Conservation (phyloP, 2,888 invertebrate species). For the Smittia aterrima region DNA sequence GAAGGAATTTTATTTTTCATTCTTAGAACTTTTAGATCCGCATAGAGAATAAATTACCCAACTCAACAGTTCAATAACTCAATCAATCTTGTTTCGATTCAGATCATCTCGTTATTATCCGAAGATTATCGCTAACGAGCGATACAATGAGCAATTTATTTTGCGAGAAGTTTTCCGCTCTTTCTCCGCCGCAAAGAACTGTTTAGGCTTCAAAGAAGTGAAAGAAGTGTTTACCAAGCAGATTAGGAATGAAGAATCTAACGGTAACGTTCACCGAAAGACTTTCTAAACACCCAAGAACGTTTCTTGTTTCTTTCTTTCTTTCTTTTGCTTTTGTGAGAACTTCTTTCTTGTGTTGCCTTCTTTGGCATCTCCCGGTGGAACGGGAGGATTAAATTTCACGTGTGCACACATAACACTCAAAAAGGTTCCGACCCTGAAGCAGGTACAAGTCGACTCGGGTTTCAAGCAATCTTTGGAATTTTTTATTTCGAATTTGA, state of each 20-base stretch:
- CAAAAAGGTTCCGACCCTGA: neutral
- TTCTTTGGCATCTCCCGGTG: neutral
- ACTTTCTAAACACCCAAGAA: constrained; percentile 16
- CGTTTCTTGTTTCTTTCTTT: constrained; percentile 1
- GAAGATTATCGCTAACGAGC: neutral
- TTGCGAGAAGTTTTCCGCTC: neutral
- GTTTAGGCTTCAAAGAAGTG: constrained; percentile 1
- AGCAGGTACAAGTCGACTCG: constrained; percentile 6
- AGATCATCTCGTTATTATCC: constrained; percentile 11
- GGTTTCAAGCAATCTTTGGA: neutral
- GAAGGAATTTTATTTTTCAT: neutral
- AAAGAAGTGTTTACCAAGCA: neutral
- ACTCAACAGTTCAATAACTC: neutral
- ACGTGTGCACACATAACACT: constrained; percentile 20
- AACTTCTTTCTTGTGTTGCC: neutral
- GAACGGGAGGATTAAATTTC: constrained; percentile 22
- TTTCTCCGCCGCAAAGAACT: neutral
- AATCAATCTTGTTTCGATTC: constrained; percentile 5
- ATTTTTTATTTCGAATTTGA: neutral
- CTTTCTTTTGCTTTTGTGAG: constrained; percentile 5
- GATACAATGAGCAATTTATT: constrained; percentile 20
- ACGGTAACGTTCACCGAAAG: constrained; percentile 17
- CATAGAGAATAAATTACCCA: neutral
- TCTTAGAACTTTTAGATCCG: neutral
- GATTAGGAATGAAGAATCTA: constrained; percentile 8